phyloP scores from a whole-genome alignment of 2,888 invertebrate genomes.

The Schizotus pectinicornis region DNA sequence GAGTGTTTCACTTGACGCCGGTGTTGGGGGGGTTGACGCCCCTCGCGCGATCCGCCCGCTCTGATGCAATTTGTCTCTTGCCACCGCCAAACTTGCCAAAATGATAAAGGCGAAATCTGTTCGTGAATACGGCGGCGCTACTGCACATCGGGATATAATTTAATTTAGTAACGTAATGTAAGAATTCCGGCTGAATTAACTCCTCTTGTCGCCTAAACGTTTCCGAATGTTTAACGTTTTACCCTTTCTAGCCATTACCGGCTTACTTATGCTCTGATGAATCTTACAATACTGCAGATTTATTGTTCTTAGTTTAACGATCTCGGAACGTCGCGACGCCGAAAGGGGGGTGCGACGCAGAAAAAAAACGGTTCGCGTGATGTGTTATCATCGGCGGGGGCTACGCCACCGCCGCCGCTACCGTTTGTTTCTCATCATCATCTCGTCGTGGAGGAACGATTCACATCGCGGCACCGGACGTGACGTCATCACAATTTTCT shows the following conservation, averaged over 20 bases:
- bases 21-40: background rate
- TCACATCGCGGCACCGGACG: conserved; percentile 48
- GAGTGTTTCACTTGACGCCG: no score
- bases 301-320: conserved; percentile 51
- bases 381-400: no score
- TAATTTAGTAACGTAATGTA: conserved; percentile 54
- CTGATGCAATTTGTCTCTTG: conserved; percentile 30
- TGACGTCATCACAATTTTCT: conserved; percentile 59
- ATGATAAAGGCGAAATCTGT: conserved; percentile 30
- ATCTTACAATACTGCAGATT: conserved; percentile 55
- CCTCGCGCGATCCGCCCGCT: conserved; percentile 9
- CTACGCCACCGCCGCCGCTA: no score
- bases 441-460: no score
- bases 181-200: conserved; percentile 59
- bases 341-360: no score
- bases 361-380: no score
- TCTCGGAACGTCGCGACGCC: conserved; percentile 21
- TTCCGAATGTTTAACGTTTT: conserved; percentile 57
- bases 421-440: no score
- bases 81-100: conserved; percentile 29
- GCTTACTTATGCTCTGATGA: conserved; percentile 58
- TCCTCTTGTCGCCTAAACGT: conserved; percentile 56
- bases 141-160: conserved; percentile 45
- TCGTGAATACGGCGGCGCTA: conserved; percentile 27
- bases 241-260: conserved; percentile 56